Evolutionary conservation across 1,140 invertebrate species (phyloP).

Genomic region (Papilio helenus): DNA sequence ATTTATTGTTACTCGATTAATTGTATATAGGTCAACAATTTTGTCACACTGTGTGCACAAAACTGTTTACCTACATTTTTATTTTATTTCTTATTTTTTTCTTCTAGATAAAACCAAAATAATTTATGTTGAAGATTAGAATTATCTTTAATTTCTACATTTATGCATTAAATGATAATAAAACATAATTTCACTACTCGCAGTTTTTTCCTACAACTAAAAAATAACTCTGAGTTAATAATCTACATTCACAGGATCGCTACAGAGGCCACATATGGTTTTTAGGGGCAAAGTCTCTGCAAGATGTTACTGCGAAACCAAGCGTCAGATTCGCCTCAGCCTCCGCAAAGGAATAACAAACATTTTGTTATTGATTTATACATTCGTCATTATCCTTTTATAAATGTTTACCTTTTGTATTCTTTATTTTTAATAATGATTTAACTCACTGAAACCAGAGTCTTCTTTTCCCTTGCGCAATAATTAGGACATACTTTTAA

Average conservation of each 20-base stretch:
- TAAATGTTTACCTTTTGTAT: not conserved
- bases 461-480: not conserved
- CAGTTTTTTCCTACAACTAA: not conserved
- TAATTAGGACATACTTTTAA: not conserved
- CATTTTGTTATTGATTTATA: not conserved
- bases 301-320: constrained; percentile 1
- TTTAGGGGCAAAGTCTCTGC: not conserved
- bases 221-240: not conserved
- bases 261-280: constrained; percentile 15
- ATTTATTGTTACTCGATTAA: not conserved
- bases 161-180: constrained; percentile 15
- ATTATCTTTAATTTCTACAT: not conserved
- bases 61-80: not conserved
- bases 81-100: not conserved
- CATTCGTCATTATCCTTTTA: not conserved
- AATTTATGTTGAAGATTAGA: not conserved
- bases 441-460: not conserved
- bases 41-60: not conserved
- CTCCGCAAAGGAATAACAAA: constrained; percentile 2
- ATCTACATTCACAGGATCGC: constrained; percentile 6
- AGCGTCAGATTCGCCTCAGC: not conserved
- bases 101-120: not conserved
- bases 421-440: constrained; percentile 11
- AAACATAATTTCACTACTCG: not conserved
- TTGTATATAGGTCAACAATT: not conserved